phyloP scores from a whole-genome alignment of 2,113 vertebrate species.

The Gorsachius goisagi region DNA sequence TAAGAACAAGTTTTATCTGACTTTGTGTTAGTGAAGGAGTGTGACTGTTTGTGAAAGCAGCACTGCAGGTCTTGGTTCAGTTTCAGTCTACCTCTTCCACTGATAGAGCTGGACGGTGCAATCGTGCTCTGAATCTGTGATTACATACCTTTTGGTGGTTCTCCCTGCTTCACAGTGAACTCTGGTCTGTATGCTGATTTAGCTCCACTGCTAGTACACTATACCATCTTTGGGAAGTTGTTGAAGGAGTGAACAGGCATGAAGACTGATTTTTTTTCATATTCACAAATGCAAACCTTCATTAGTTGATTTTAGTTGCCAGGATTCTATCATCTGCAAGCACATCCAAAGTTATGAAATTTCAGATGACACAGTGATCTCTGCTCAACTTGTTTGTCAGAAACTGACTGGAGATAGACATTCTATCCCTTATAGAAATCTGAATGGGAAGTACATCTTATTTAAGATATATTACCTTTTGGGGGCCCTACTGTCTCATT shows the following conservation, averaged over 20 bases:
- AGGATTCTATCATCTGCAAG: background rate
- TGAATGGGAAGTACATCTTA: background rate
- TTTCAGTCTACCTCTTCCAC: background rate
- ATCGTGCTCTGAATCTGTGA: background rate
- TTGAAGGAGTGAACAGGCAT: background rate
- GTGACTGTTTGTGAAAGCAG: background rate
- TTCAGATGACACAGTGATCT: background rate
- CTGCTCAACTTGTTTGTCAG: background rate
- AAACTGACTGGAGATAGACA: background rate
- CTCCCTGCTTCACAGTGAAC: background rate
- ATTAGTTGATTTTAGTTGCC: background rate
- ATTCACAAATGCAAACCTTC: background rate
- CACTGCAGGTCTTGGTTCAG: background rate
- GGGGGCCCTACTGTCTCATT: background rate
- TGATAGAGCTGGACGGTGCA: background rate
- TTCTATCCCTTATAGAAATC: background rate
- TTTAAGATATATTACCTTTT: background rate
- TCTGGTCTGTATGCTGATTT: background rate
- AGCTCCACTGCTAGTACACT: background rate
- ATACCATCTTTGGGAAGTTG: rapidly evolving
- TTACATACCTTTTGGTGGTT: background rate
- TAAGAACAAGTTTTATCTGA: background rate
- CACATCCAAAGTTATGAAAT: rapidly evolving
- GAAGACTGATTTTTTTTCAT: background rate
- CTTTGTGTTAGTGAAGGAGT: background rate